Conservation (phyloP, 2,888 invertebrate genomes). For the Iselma pallidipennis region DNA sequence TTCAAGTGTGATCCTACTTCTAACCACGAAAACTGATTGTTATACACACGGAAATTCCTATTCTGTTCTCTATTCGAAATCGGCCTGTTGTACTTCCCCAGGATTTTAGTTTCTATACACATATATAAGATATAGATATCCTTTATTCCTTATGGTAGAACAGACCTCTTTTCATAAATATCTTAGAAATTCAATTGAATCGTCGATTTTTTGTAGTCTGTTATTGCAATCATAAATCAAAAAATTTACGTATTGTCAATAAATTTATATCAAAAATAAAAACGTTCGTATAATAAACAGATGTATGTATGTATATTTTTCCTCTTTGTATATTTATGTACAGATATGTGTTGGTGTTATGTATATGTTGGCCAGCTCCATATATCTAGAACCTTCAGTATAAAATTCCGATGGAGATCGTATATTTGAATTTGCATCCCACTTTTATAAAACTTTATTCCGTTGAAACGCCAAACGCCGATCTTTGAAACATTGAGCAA, state of each 20-base stretch:
- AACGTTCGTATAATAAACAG: slow-evolving; percentile 42
- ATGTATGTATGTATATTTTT: slow-evolving; percentile 39
- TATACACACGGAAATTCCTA: not conserved
- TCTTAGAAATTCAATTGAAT: too few relatives aligned
- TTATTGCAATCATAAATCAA: too few relatives aligned
- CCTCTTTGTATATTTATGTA: not conserved
- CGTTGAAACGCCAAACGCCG: slow-evolving; percentile 32
- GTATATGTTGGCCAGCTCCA: slow-evolving; percentile 33
- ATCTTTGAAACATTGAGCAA: slow-evolving; percentile 31
- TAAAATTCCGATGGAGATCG: slow-evolving; percentile 37
- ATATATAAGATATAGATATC: not conserved
- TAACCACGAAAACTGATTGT: not conserved
- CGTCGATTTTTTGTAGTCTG: not conserved
- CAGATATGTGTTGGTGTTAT: slow-evolving; percentile 32
- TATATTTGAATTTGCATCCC: slow-evolving; percentile 41
- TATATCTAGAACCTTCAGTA: slow-evolving; percentile 33
- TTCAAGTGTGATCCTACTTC: slow-evolving; percentile 1
- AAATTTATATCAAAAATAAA: slow-evolving; percentile 40
- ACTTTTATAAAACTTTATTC: slow-evolving; percentile 39
- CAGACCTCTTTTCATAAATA: not conserved
- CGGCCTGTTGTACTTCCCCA: not conserved
- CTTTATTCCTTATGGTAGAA: not conserved
- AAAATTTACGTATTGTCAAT: slow-evolving; percentile 21
- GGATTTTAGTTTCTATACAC: not conserved
- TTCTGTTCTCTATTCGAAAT: not conserved